phyloP scores from a whole-genome alignment of 2,888 invertebrate genomes.

The Eristalinus aeneus region DNA sequence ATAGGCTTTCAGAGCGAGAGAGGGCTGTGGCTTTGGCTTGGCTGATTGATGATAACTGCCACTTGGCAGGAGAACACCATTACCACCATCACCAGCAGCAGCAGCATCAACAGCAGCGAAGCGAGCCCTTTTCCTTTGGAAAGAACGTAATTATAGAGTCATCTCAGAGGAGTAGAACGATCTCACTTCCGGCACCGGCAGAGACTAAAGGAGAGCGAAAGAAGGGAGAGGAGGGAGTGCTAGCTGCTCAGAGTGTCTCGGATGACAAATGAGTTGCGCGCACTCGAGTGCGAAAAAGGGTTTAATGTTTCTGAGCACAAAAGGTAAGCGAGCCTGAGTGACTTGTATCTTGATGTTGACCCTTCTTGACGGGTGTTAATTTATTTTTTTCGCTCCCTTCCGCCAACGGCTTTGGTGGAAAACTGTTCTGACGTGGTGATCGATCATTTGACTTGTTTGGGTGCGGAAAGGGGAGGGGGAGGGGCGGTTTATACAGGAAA shows the following conservation, averaged over 20 bases:
- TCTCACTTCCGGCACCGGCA: slow-evolving; percentile 49
- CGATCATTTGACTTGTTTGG: not conserved
- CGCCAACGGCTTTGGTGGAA: not conserved
- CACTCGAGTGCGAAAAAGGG: slow-evolving; percentile 49
- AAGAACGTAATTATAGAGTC: slow-evolving; percentile 55
- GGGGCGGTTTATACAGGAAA: not conserved
- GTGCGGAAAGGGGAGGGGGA: not conserved
- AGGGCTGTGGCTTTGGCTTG: not conserved
- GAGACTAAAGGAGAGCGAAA: too few relatives aligned
- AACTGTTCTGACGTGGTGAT: slow-evolving; percentile 16
- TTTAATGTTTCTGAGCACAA: slow-evolving; percentile 6
- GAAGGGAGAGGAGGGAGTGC: too few relatives aligned
- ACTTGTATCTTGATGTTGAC: slow-evolving; percentile 18
- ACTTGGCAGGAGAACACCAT: slow-evolving; percentile 11
- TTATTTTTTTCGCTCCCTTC: slow-evolving; percentile 11
- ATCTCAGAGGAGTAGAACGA: slow-evolving; percentile 34
- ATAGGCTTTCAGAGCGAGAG: slow-evolving; percentile 60
- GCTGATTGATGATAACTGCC: slow-evolving; percentile 55
- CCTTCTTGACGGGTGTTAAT: slow-evolving; percentile 9
- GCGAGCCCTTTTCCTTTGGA: slow-evolving; percentile 6
- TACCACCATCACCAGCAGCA: too few relatives aligned
- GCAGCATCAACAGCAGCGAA: not conserved
- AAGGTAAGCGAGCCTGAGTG: slow-evolving; percentile 3
- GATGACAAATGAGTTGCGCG: slow-evolving; percentile 56
- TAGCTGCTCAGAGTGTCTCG: not conserved